phyloP scores from a whole-genome alignment of 2,113 vertebrate species.

The Cryptotis parvus region DNA sequence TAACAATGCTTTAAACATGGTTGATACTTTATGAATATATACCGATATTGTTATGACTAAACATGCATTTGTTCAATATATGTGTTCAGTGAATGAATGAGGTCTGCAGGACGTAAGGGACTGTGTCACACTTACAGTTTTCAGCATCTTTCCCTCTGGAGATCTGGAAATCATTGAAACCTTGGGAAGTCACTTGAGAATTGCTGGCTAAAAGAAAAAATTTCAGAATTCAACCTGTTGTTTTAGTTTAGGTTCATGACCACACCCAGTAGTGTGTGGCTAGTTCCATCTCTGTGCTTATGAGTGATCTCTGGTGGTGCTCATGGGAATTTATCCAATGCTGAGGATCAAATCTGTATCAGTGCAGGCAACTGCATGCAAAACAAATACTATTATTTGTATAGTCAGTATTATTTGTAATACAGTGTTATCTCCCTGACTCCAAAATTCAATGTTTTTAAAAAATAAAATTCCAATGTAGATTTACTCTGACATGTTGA shows the following conservation, averaged over 20 bases:
- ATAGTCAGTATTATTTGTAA: too few relatives aligned
- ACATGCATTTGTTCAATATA: neutral
- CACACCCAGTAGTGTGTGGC: too few relatives aligned
- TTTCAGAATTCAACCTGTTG: constrained; percentile 53
- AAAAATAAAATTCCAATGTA: constrained; percentile 22
- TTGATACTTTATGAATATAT: neutral
- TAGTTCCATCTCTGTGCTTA: too few relatives aligned
- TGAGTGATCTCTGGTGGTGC: too few relatives aligned
- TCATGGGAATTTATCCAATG: too few relatives aligned
- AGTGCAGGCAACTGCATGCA: too few relatives aligned
- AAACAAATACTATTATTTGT: too few relatives aligned
- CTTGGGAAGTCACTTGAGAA: constrained; percentile 6
- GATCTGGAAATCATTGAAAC: neutral
- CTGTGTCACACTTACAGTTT: constrained; percentile 38
- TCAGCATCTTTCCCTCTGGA: neutral
- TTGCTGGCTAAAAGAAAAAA: constrained; percentile 73
- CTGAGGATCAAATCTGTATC: too few relatives aligned
- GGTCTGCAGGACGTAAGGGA: neutral
- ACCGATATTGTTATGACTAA: neutral
- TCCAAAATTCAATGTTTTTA: neutral
- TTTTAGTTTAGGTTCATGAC: neutral
- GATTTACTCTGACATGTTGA: constrained; percentile 51
- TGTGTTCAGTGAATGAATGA: neutral
- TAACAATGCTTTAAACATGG: neutral
- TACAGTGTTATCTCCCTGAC: too few relatives aligned